A percentile compares a stretch with the other conserved stretches of the same genome.
Conservation (phyloP, 2,797 vertebrate genomes). For the Melanitta fusca region DNA sequence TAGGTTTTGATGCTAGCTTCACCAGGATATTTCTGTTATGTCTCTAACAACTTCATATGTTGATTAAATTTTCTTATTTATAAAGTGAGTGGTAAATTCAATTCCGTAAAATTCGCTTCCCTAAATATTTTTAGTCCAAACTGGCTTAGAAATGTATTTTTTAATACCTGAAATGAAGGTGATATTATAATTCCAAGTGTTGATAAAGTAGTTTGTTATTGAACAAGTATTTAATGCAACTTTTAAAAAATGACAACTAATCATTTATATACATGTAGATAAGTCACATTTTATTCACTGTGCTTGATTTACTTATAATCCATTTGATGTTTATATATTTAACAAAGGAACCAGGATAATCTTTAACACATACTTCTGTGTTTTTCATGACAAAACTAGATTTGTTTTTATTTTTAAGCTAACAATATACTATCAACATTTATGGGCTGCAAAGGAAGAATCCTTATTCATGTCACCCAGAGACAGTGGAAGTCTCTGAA, state of each 20-base stretch:
- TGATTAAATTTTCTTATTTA: not conserved
- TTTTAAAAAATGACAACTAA: not conserved
- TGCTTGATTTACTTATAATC: not conserved
- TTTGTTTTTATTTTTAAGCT: not conserved
- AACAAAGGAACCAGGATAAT: not conserved
- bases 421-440: not conserved
- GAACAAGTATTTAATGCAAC: not conserved
- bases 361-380: not conserved
- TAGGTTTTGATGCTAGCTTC: not conserved
- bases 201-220: not conserved
- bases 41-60: not conserved
- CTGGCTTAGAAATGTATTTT: not conserved
- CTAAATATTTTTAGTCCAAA: not conserved
- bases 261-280: not conserved
- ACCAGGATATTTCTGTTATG: not conserved
- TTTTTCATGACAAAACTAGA: not conserved
- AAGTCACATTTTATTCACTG: not conserved
- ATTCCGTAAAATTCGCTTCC: fast-evolving
- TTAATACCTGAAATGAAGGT: not conserved
- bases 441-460: fast-evolving
- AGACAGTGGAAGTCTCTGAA: not conserved
- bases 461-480: not conserved
- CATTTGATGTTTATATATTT: not conserved
- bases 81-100: not conserved
- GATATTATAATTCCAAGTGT: not conserved